Percentiles rank a stretch among this genome's conserved stretches.
These are phyloP conservation scores for Psilopsiagon aurifrons DNA, from an alignment of 2,113 vertebrate genomes.

Conservation along the genomic window DNA sequence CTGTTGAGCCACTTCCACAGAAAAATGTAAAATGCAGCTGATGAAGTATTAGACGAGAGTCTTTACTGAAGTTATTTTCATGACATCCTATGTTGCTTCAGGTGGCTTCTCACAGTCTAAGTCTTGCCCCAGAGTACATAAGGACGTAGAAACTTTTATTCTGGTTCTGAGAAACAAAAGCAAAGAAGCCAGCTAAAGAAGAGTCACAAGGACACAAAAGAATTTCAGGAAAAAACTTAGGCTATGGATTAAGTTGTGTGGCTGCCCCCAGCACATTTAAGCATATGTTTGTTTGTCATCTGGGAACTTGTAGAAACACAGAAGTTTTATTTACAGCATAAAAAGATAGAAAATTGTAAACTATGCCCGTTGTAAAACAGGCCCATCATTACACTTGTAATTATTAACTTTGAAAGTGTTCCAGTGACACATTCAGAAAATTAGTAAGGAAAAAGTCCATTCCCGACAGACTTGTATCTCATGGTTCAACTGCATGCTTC, in stretches of 20 bases:
- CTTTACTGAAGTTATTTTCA: constrained; percentile 6
- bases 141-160: neutral
- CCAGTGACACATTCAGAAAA: neutral
- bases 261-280: neutral
- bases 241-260: neutral
- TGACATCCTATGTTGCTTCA: constrained; percentile 17
- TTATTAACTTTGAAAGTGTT: neutral
- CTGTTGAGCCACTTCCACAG: constrained; percentile 33
- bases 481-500: neutral
- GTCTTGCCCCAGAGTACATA: neutral
- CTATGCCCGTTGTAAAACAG: neutral
- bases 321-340: neutral
- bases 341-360: neutral
- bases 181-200: neutral
- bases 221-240: neutral
- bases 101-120: constrained; percentile 23
- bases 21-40: neutral
- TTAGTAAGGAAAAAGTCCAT: neutral
- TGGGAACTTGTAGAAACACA: neutral
- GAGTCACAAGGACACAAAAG: neutral
- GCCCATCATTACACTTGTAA: neutral
- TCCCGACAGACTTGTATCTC: neutral
- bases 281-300: neutral
- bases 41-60: neutral
- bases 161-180: neutral